Base-by-base conservation (phyloP, 2,113 vertebrate species). In the Saguinus midas region DNA sequence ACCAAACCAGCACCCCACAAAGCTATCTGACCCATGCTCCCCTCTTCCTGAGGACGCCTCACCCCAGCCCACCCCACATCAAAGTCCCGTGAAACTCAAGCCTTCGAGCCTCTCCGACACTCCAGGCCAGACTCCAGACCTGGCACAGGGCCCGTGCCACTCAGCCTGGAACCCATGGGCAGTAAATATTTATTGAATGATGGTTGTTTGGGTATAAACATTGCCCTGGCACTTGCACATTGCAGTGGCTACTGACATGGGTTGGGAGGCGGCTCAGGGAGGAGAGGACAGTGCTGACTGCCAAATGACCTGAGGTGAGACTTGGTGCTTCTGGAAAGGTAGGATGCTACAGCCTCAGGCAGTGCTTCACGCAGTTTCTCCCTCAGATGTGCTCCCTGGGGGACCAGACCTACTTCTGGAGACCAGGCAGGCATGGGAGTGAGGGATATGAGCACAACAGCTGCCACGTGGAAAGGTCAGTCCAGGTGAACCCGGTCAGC, bases 101-200 rank as follows among this genome's bases (percentile, higher is more conserved):
- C n/a, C 6, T 13, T 35, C 0, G 8, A 73, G 76, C 45, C 29
- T 81, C 78, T 18, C 6, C 4, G n/a, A 40, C 18, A 10, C 45
- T 48, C 35, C 35, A 87, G 8, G 43, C 27, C 40, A 58, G 68
- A 43, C 43, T 58, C 45, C 48, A 84, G 35, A 50, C 27, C 80
- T 75, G 78, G 75, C 87, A 32, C 17, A 7, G 64, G 29, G 35
- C 66, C 73, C 18, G 5, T 0, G 6, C 45, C n/a, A 29, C 52
- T 20, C 32, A 12, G 91, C 64, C 57, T 37, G 3, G 35, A 70
- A 70, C 6, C 50, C 10, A 18, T 13, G 50, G 72, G 85, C 87
- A 85, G 82, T 45, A 94, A 94, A 82, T 78, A 70, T 82, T 82
- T 90, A 45, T 72, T n/a, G 9, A 86, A 21, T 11, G 48, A 40